Conservation (phyloP, 2,113 vertebrate genomes). For the Rhinoptilus africanus region DNA sequence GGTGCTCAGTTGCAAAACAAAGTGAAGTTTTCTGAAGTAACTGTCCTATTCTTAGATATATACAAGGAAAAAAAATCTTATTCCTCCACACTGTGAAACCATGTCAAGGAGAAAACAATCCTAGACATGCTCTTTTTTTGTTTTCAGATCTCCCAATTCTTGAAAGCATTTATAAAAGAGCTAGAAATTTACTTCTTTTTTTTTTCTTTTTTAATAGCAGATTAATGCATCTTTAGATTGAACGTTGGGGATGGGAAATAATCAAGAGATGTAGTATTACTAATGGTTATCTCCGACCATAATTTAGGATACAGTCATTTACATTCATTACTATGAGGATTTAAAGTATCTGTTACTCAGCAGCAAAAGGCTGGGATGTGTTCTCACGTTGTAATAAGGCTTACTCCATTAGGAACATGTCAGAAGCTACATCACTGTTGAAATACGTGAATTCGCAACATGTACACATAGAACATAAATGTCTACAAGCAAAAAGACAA, state of each 20-base stretch:
- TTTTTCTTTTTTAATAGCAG: neutral
- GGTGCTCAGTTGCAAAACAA: neutral
- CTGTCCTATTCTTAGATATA: neutral
- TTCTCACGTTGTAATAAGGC: neutral
- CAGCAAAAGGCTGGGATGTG: neutral
- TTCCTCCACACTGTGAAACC: neutral
- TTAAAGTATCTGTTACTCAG: neutral
- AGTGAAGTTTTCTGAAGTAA: neutral
- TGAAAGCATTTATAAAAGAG: neutral
- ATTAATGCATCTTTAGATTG: neutral
- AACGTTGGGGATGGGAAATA: neutral
- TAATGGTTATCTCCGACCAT: neutral
- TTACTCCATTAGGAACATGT: neutral
- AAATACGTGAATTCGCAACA: neutral
- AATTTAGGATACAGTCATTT: neutral
- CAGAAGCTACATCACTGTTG: neutral
- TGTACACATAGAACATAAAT: fast-evolving
- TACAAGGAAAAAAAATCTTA: neutral
- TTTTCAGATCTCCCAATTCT: neutral
- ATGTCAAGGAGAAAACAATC: neutral
- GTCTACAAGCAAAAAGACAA: neutral
- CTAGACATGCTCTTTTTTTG: neutral
- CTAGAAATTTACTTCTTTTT: neutral
- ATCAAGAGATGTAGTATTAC: neutral
- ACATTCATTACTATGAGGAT: neutral